phyloP scores from a whole-genome alignment of 2,888 invertebrate genomes.

The Gymnocheta viridis region DNA sequence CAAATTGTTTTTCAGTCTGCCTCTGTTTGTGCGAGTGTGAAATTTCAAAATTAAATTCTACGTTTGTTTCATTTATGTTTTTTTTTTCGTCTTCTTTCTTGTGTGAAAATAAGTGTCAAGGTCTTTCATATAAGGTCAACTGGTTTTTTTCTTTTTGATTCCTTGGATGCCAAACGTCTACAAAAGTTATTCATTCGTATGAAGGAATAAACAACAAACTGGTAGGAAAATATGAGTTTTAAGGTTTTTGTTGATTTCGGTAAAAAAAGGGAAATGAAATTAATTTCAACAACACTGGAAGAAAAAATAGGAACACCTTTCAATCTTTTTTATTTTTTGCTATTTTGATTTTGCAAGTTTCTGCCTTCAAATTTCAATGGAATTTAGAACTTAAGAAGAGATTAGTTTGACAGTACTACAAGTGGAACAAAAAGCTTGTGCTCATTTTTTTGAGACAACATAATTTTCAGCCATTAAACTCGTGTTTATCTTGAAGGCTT shows the following conservation, averaged over 20 bases:
- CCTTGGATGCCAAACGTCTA: neutral
- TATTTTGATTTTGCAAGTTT: neutral
- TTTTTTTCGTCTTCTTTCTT: neutral
- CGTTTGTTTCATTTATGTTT: neutral
- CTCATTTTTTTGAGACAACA: too few relatives aligned
- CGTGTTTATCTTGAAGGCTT: too few relatives aligned
- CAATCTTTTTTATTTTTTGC: neutral
- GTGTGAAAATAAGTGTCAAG: conserved; percentile 58
- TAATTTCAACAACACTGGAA: neutral
- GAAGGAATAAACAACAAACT: neutral
- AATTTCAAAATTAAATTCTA: conserved; percentile 35
- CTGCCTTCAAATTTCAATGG: neutral
- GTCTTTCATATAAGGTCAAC: conserved; percentile 41
- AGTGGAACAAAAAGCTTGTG: too few relatives aligned
- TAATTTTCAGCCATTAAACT: too few relatives aligned
- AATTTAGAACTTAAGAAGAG: neutral
- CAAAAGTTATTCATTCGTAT: neutral
- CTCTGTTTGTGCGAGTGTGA: conserved; percentile 2
- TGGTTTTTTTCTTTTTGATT: conserved; percentile 34
- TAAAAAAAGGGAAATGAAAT: conserved; percentile 2
- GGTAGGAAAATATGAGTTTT: neutral
- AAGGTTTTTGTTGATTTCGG: neutral
- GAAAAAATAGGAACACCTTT: neutral
- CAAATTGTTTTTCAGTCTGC: neutral
- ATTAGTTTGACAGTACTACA: too few relatives aligned